These are phyloP conservation scores for Eretmochelys imbricata DNA, from an alignment of 2,113 vertebrate species.

Conservation along the genomic window DNA sequence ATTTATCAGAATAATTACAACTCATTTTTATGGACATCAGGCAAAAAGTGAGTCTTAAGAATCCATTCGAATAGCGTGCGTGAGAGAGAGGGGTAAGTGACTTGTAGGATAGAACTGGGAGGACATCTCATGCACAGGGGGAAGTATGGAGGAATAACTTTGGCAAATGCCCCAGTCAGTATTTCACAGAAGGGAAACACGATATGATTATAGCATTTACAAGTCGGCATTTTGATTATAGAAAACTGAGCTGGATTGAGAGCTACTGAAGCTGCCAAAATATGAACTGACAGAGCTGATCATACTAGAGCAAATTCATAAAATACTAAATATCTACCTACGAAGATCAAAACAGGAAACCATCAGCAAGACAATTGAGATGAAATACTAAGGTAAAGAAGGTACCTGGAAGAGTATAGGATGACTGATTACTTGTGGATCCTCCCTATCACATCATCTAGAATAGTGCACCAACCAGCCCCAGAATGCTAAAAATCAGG, in stretches of 20 bases:
- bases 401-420: not conserved
- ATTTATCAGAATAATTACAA: not conserved
- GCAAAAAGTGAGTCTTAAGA: not conserved
- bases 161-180: not conserved
- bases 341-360: not conserved
- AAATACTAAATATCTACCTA: not conserved
- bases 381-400: not conserved
- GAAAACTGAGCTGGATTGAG: rapidly evolving
- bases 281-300: not conserved
- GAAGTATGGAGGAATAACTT: not conserved
- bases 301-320: not conserved
- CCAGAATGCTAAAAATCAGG: not conserved
- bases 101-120: not conserved
- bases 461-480: not conserved
- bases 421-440: no score
- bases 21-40: not conserved
- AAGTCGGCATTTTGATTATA: not conserved
- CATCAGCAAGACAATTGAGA: not conserved
- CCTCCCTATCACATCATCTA: not conserved
- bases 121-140: not conserved
- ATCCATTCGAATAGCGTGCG: not conserved
- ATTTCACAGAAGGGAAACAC: not conserved
- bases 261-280: not conserved
- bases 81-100: not conserved
- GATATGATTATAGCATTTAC: not conserved